Percentiles rank a stretch among this genome's conserved stretches.
These are phyloP conservation scores for Ametastegia equiseti DNA, from an alignment of 2,888 invertebrate genomes.

Conservation along the genomic window DNA sequence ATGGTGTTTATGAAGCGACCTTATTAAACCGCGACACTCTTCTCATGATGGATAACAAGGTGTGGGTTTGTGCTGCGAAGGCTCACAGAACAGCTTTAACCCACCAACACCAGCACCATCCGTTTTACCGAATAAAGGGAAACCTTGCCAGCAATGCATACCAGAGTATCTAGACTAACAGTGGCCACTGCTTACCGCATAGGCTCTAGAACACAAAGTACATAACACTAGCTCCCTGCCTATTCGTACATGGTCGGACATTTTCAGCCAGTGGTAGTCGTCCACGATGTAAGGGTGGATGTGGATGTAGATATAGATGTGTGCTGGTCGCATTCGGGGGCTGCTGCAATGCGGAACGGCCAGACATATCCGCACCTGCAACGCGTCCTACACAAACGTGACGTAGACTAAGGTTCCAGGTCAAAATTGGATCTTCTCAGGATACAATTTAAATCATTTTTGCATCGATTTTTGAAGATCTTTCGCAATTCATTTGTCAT, in stretches of 20 bases:
- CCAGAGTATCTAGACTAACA: constrained; percentile 22
- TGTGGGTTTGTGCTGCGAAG: not conserved
- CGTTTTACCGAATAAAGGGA: not conserved
- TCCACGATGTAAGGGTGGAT: constrained; percentile 46
- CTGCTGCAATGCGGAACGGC: constrained; percentile 67
- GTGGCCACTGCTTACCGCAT: constrained; percentile 16
- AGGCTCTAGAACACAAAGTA: constrained; percentile 25
- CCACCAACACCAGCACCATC: not conserved
- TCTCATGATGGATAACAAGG: not conserved
- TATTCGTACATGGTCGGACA: not conserved
- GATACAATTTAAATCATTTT: no score
- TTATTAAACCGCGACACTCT: not conserved
- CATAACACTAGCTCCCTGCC: not conserved
- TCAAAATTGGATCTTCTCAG: not conserved
- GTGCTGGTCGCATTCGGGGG: constrained; percentile 55
- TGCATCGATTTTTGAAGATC: no score
- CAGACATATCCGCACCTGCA: constrained; percentile 39
- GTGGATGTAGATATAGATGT: no score
- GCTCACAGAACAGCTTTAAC: not conserved
- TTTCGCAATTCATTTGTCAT: no score
- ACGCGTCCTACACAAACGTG: constrained; percentile 8
- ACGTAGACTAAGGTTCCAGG: not conserved
- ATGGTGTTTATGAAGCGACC: no score
- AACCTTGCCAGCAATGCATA: constrained; percentile 10
- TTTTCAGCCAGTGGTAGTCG: not conserved